Percentiles rank a stretch among this genome's conserved stretches.
Conservation (phyloP, 2,888 invertebrate genomes). For the Exocentrus adspersus region DNA sequence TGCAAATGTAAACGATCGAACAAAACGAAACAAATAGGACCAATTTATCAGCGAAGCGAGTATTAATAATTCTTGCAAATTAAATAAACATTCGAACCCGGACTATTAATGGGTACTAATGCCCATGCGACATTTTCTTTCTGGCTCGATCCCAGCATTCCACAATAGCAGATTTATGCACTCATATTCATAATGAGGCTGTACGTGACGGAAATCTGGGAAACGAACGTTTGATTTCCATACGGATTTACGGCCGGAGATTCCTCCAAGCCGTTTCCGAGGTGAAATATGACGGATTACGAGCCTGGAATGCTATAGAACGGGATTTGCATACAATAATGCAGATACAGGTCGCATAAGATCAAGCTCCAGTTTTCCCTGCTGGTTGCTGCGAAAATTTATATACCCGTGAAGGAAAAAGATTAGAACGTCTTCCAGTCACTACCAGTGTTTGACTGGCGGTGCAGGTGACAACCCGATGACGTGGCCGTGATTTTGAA, state of each 20-base stretch:
- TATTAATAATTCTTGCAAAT: slow-evolving; percentile 42
- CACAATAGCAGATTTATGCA: slow-evolving; percentile 54
- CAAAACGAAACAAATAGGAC: slow-evolving; percentile 30
- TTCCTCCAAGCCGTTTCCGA: slow-evolving; percentile 35
- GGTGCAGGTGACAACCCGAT: slow-evolving; percentile 19
- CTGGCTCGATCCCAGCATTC: slow-evolving; percentile 42
- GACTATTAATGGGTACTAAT: slow-evolving; percentile 41
- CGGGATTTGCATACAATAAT: slow-evolving; percentile 35
- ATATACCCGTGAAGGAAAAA: no score
- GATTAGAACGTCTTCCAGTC: no score
- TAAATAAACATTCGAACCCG: slow-evolving; percentile 44
- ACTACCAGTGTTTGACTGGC: no score
- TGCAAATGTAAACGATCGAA: slow-evolving; percentile 26
- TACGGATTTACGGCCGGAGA: slow-evolving; percentile 42
- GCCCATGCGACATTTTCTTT: slow-evolving; percentile 36
- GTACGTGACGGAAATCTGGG: slow-evolving; percentile 55
- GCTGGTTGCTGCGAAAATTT: no score
- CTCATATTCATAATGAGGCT: slow-evolving; percentile 56
- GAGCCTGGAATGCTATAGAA: slow-evolving; percentile 37
- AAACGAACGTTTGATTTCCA: slow-evolving; percentile 45
- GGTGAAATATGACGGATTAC: slow-evolving; percentile 43
- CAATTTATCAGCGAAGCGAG: slow-evolving; percentile 26
- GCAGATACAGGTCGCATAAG: no score
- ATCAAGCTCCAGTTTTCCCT: no score
- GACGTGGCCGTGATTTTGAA: slow-evolving; percentile 25